phyloP scores from a whole-genome alignment of 2,113 vertebrate genomes.

The Accipiter cooperii region DNA sequence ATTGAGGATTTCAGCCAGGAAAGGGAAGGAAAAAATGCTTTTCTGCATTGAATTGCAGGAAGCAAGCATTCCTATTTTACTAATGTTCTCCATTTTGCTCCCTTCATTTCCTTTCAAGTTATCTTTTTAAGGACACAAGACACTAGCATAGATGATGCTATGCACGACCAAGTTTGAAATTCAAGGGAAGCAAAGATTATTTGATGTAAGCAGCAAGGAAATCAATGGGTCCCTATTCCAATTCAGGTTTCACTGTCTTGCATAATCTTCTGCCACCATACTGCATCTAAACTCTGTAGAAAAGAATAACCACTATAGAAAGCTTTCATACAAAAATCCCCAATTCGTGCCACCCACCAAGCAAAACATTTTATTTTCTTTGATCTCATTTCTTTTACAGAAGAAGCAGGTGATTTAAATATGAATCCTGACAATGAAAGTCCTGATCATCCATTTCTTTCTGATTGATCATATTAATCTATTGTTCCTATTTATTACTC shows the following conservation, averaged over 20 bases:
- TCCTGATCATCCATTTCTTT: neutral
- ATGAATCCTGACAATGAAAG: neutral
- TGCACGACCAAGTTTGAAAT: neutral
- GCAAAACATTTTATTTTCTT: neutral
- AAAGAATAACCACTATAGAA: neutral
- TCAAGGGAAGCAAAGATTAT: neutral
- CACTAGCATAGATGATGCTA: neutral
- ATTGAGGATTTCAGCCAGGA: neutral
- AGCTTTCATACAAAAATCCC: neutral
- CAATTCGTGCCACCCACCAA: neutral
- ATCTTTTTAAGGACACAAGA: neutral
- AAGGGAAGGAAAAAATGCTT: neutral
- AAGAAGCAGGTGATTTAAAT: neutral
- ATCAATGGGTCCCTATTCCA: neutral
- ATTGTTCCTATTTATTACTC: neutral
- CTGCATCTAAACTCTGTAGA: neutral
- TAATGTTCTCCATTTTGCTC: neutral
- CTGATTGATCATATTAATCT: neutral
- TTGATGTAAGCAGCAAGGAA: neutral
- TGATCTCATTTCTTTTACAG: neutral
- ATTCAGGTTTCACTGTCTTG: neutral
- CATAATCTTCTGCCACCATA: neutral
- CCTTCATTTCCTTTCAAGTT: neutral
- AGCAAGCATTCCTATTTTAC: neutral
- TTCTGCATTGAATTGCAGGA: neutral